phyloP scores from a whole-genome alignment of 2,113 vertebrate genomes.

The Neotoma lepida region DNA sequence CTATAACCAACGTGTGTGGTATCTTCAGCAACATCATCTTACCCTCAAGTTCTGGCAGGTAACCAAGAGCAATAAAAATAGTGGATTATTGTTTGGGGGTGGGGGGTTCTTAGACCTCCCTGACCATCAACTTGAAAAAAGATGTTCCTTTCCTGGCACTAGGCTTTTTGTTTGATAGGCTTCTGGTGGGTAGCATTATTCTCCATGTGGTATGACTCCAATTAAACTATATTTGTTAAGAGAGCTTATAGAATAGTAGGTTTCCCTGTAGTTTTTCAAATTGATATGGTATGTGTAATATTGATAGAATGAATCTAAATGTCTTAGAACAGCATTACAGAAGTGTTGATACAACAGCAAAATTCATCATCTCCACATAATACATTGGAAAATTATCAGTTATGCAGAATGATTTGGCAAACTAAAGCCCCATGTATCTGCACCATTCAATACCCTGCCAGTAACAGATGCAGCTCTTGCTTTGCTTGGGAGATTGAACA shows the following conservation, averaged over 20 bases:
- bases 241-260: not conserved
- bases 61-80: not conserved
- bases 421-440: slow-evolving; percentile 52
- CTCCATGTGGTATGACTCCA: not conserved
- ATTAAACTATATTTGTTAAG: not conserved
- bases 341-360: slow-evolving; percentile 50
- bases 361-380: slow-evolving; percentile 65
- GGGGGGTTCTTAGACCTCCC: not conserved
- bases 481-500: slow-evolving; percentile 62
- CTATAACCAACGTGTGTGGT: not conserved
- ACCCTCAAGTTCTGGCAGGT: not conserved
- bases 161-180: not conserved
- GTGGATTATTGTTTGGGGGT: not conserved
- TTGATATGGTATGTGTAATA: slow-evolving; percentile 5
- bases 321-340: slow-evolving; percentile 66
- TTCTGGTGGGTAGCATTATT: not conserved
- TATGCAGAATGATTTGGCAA: slow-evolving; percentile 63
- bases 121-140: not conserved
- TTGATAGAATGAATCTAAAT: slow-evolving; percentile 68
- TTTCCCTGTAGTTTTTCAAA: slow-evolving; percentile 64
- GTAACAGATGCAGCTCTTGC: slow-evolving; percentile 17
- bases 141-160: not conserved
- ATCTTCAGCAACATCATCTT: not conserved
- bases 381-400: slow-evolving; percentile 65
- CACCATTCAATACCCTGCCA: slow-evolving; percentile 67